Conservation (phyloP, 2,888 invertebrate genomes). For the Eupelmus urozonus region DNA sequence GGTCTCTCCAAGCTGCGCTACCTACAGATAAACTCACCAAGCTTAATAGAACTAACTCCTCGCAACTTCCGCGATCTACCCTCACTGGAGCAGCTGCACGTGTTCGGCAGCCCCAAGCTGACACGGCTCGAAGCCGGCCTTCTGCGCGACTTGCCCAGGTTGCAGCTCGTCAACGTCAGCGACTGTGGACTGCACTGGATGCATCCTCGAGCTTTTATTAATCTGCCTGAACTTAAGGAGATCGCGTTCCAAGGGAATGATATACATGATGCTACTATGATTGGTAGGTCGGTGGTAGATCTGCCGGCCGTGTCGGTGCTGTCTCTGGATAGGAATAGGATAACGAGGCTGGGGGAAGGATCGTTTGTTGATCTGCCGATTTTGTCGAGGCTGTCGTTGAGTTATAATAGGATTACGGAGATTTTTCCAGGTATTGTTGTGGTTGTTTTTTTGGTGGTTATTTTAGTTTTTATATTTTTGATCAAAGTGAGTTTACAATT, state of each 20-base stretch:
- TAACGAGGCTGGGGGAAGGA: slow-evolving; percentile 86
- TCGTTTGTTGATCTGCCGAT: slow-evolving; percentile 88
- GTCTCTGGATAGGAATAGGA: slow-evolving; percentile 85
- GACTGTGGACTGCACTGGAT: slow-evolving; percentile 87
- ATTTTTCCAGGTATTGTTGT: slow-evolving; percentile 79
- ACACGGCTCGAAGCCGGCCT: slow-evolving; percentile 85
- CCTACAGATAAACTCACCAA: slow-evolving; percentile 85
- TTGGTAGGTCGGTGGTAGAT: slow-evolving; percentile 88
- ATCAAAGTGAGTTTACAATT: too few relatives aligned
- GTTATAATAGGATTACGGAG: slow-evolving; percentile 86
- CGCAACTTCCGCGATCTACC: slow-evolving; percentile 86
- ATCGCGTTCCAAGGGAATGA: slow-evolving; percentile 85
- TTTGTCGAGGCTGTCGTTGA: slow-evolving; percentile 83
- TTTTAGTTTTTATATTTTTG: not conserved
- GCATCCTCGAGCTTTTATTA: slow-evolving; percentile 86
- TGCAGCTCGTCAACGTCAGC: slow-evolving; percentile 86
- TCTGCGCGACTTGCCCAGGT: slow-evolving; percentile 83
- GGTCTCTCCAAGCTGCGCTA: slow-evolving; percentile 69
- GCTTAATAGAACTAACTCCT: slow-evolving; percentile 83
- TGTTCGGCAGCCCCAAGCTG: slow-evolving; percentile 84
- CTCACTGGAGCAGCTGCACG: slow-evolving; percentile 85
- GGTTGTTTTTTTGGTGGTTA: not conserved
- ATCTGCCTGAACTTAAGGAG: slow-evolving; percentile 85
- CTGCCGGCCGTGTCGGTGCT: slow-evolving; percentile 85
- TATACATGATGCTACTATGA: slow-evolving; percentile 88